These are phyloP conservation scores for Crotalus viridis DNA, from an alignment of 2,113 vertebrate species.

Conservation along the genomic window DNA sequence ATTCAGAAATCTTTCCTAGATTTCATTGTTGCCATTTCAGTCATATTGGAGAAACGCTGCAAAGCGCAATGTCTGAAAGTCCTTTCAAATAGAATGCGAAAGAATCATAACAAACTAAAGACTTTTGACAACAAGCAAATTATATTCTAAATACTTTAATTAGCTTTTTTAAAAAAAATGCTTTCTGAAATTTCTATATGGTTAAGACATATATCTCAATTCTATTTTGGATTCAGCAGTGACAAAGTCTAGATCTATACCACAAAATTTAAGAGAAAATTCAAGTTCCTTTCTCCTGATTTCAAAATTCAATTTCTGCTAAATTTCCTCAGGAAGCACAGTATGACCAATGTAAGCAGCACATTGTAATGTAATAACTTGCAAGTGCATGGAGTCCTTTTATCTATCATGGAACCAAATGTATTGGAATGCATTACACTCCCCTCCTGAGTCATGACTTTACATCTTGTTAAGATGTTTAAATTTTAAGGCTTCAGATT, in stretches of 20 bases:
- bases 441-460: constrained; percentile 68
- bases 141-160: background rate
- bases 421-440: constrained; percentile 55
- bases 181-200: constrained; percentile 7
- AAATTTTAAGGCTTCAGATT: constrained; percentile 67
- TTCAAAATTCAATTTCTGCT: constrained; percentile 60
- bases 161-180: constrained; percentile 26
- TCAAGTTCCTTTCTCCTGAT: constrained; percentile 51
- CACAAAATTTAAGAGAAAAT: constrained; percentile 36
- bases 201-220: constrained; percentile 52
- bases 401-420: constrained; percentile 44
- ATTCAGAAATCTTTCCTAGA: constrained; percentile 32
- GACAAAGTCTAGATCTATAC: constrained; percentile 10
- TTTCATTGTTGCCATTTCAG: background rate
- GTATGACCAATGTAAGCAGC: constrained; percentile 31
- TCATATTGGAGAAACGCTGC: background rate
- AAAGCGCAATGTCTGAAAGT: background rate
- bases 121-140: background rate
- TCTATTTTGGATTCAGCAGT: constrained; percentile 40
- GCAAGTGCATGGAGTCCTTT: constrained; percentile 45
- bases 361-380: constrained; percentile 34
- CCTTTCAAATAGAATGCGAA: background rate
- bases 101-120: background rate
- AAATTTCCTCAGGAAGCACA: constrained; percentile 41
- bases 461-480: constrained; percentile 76